A percentile compares a stretch with the other conserved stretches of the same genome.
Conservation (phyloP, 2,888 invertebrate species). For the Heliconius sara region DNA sequence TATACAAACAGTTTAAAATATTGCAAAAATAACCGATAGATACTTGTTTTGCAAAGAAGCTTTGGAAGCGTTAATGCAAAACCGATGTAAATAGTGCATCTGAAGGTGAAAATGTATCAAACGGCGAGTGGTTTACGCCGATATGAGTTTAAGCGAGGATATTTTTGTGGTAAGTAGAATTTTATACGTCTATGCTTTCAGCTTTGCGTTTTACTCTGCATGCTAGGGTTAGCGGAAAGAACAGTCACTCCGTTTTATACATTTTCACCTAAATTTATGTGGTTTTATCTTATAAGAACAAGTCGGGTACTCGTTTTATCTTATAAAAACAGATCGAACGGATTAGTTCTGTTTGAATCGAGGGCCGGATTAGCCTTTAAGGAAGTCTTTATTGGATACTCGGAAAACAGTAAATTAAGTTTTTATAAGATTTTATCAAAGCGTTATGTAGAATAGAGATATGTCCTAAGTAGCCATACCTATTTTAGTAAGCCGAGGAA, state of each 20-base stretch:
- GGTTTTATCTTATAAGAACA: no score
- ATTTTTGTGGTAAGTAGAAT: not conserved
- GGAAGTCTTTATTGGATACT: no score
- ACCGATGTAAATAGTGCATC: not conserved
- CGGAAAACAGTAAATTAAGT: no score
- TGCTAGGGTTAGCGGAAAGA: not conserved
- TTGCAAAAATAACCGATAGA: not conserved
- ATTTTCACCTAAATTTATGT: no score
- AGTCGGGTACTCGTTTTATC: no score
- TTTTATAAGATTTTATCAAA: no score
- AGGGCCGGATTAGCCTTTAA: no score
- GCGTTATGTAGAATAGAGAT: no score
- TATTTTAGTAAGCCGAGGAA: no score
- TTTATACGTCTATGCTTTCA: not conserved
- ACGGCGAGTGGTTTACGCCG: not conserved
- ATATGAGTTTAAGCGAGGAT: not conserved
- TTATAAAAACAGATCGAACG: no score
- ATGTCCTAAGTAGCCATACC: no score
- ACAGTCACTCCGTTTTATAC: not conserved
- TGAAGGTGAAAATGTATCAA: conserved; percentile 4
- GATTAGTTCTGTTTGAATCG: no score
- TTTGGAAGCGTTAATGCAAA: conserved; percentile 8
- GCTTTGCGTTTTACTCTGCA: not conserved
- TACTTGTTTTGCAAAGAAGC: not conserved
- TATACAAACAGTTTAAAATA: not conserved